phyloP scores from a whole-genome alignment of 2,797 vertebrate genomes.

The Clamator glandarius region DNA sequence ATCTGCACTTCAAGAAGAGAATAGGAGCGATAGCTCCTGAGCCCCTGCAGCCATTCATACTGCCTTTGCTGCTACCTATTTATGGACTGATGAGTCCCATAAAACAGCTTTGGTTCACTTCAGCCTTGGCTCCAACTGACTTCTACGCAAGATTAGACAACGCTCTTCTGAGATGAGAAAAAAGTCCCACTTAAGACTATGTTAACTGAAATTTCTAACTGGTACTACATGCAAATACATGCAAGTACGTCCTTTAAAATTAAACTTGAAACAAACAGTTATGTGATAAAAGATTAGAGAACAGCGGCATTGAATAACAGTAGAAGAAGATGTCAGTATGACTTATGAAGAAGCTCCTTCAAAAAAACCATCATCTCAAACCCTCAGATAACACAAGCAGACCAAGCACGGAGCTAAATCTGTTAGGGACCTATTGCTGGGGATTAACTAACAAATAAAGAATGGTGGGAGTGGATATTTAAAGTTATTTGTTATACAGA shows the following conservation, averaged over 20 bases:
- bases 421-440: background rate
- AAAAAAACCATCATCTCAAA: background rate
- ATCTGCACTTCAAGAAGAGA: background rate
- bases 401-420: background rate
- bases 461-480: background rate
- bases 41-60: background rate
- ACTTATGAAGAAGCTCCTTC: background rate
- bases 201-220: background rate
- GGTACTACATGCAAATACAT: background rate
- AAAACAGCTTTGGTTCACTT: background rate
- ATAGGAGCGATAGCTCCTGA: background rate
- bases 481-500: background rate
- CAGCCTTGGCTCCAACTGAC: background rate
- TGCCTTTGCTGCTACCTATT: background rate
- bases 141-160: background rate
- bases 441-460: background rate
- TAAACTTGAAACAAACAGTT: background rate
- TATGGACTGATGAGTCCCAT: rapidly evolving
- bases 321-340: background rate
- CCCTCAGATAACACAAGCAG: background rate
- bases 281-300: background rate
- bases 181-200: background rate
- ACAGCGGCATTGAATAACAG: background rate
- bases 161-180: background rate
- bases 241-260: background rate